Percentiles rank a stretch among this genome's conserved stretches.
phyloP scores from a whole-genome alignment of 2,797 vertebrate genomes.

The Dallia pectoralis region DNA sequence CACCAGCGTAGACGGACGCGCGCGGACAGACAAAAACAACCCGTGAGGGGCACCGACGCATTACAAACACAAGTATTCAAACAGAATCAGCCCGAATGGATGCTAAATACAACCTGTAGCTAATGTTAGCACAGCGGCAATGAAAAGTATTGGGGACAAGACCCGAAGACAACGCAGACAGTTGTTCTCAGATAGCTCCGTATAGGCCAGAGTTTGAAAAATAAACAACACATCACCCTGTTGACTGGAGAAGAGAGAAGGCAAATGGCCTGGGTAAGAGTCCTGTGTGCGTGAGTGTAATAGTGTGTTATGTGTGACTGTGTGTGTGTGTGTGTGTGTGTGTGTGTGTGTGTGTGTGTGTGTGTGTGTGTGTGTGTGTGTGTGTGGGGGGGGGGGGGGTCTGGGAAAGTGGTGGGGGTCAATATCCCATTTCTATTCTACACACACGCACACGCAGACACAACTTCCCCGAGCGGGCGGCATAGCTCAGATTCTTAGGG shows the following conservation, averaged over 20 bases:
- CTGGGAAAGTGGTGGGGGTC: constrained; percentile 8
- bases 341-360: too few relatives aligned
- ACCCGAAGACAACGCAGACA: neutral
- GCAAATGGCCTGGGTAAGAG: too few relatives aligned
- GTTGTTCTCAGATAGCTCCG: neutral
- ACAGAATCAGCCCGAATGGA: neutral
- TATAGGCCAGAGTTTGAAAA: neutral
- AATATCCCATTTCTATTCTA: constrained; percentile 13
- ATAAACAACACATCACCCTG: too few relatives aligned
- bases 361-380: constrained; percentile 2
- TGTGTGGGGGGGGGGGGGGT: neutral
- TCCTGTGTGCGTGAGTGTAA: too few relatives aligned
- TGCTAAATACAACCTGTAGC: neutral
- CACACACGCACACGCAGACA: constrained; percentile 15
- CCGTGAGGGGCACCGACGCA: neutral
- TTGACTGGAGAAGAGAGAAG: neutral
- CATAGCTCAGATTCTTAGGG: constrained; percentile 58
- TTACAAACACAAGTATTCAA: neutral
- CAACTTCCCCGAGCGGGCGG: constrained; percentile 51
- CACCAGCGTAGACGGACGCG: constrained; percentile 22
- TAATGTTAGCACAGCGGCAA: neutral
- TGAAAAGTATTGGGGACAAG: neutral
- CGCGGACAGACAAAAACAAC: constrained; percentile 1
- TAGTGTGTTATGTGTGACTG: too few relatives aligned
- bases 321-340: constrained; percentile 8